Evolutionary conservation across 1,140 invertebrate species (phyloP).

Genomic region (Galendromus occidentalis): DNA sequence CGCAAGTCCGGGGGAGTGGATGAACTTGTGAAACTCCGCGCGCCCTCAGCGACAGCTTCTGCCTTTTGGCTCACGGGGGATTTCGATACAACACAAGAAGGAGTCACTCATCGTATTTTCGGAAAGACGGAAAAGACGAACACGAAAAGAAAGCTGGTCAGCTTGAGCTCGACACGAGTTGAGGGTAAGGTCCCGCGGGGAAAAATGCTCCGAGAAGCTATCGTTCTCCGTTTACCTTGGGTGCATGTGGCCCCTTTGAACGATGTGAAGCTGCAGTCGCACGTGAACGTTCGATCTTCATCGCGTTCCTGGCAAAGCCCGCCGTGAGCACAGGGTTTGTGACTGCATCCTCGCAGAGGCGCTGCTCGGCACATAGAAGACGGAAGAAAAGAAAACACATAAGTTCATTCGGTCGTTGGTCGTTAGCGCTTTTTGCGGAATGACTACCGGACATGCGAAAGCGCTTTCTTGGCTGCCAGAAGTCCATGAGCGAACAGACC

Average conservation of each 20-base stretch:
- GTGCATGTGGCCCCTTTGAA: constrained; percentile 78
- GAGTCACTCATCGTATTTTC: not conserved
- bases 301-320: not conserved
- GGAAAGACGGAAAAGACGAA: no score
- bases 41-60: no score
- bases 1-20: no score
- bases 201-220: not conserved
- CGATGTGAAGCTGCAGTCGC: constrained; percentile 85
- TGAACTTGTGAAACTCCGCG: no score
- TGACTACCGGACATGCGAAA: no score
- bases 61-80: not conserved
- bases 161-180: not conserved
- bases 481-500: no score
- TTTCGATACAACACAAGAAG: not conserved
- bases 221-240: constrained; percentile 42
- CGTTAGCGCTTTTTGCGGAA: no score
- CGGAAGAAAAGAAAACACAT: not conserved
- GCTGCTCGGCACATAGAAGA: not conserved
- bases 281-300: constrained; percentile 32
- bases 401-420: no score
- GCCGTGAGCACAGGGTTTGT: constrained; percentile 1
- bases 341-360: no score
- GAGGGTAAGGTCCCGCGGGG: no score
- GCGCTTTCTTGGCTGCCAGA: no score
- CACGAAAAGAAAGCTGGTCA: no score